Base-by-base conservation (phyloP, 2,113 vertebrate species). In the Clupea harengus region DNA sequence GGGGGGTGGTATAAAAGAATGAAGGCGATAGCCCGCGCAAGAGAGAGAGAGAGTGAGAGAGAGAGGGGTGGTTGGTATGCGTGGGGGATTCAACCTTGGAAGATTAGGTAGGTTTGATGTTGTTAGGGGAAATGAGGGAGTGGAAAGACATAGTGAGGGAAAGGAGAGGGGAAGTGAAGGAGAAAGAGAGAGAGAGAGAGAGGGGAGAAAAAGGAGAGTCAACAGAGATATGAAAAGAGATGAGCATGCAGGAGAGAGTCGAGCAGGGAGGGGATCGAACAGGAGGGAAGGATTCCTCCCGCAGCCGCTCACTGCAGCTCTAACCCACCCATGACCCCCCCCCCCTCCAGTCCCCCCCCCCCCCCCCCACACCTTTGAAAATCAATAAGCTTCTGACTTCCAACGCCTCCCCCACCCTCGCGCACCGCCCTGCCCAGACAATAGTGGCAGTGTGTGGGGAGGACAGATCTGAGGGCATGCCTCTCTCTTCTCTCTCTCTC, bases 381-480 rank as follows among this genome's bases (percentile, higher is more conserved):
- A 84, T 86, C 87, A 88, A 85, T 88, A 85, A 88, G 87, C 82
- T 84, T 82, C 78, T 86, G 87, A 82, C 13, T 45, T 20, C 72
- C 50, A 46, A 45, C 81, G 18, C 44, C 46, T n/a, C 45, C 81
- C 83, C 82, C 81, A 46, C 60, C 85, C 83, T 45, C n/a, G 4
- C 28, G n/a, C 85, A 22, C 72, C 28, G 60, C 52, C 81, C 52
- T 45, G n/a, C 81, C 60, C 83, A 87, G 86, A 91, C 90, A 91
- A 91, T 90, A 80, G 84, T 84, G 88, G 84, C 88, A 90, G 88
- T 91, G 90, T 89, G 88, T 52, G 85, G 83, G 88, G 82, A 32
- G 83, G 10, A 28, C 85, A 81, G 81, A 86, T 88, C 85, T 87
- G 89, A 88, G 81, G 78, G 84, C 75, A 81, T 78, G 82, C 81